A percentile compares a stretch with the other conserved stretches of the same genome.
Evolutionary conservation across 2,113 vertebrate genomes (phyloP).

Genomic region (Podilymbus podiceps): DNA sequence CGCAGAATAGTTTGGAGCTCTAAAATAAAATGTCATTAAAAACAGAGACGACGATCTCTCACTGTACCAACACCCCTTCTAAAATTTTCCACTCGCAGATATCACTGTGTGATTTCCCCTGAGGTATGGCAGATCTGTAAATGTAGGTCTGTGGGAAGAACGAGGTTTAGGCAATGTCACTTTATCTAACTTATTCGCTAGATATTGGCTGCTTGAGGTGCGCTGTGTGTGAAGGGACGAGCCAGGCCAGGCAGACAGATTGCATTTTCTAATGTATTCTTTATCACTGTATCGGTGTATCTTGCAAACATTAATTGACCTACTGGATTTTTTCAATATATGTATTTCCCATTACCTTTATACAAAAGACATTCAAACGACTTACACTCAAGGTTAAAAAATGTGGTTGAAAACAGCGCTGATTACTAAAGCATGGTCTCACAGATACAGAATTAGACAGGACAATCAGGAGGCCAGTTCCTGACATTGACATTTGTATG

Average conservation of each 20-base stretch:
- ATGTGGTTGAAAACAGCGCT: neutral
- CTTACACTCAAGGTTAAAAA: neutral
- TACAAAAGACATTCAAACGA: neutral
- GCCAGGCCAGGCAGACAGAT: neutral
- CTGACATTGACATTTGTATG: constrained; percentile 25
- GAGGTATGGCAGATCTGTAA: neutral
- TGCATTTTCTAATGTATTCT: accelerated
- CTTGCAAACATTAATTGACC: neutral
- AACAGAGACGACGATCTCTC: neutral
- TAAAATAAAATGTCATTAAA: neutral
- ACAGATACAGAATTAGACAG: neutral
- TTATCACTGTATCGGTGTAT: neutral
- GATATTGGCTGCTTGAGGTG: neutral
- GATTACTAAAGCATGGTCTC: neutral
- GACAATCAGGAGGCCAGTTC: neutral
- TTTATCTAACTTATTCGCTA: neutral
- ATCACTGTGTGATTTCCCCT: neutral
- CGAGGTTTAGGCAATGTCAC: neutral
- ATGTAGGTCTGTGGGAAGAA: neutral
- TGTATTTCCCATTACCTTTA: neutral
- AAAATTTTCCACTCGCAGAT: neutral
- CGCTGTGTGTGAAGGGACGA: neutral
- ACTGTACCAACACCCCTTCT: neutral
- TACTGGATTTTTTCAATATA: neutral
- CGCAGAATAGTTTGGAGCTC: neutral